Evolutionary conservation across 2,113 vertebrate genomes (phyloP).

Genomic region (Sorex fumeus): DNA sequence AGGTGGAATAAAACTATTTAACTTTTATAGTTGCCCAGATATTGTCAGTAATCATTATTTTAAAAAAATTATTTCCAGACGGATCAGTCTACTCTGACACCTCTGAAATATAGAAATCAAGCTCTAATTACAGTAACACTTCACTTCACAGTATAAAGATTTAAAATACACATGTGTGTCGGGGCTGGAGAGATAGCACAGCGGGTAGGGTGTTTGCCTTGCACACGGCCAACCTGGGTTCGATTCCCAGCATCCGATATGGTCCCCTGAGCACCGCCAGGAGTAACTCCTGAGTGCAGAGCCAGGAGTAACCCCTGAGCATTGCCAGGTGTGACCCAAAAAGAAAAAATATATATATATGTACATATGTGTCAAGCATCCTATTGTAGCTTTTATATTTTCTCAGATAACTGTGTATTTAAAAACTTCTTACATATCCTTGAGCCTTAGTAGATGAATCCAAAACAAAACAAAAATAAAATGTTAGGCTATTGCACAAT

Average conservation of each 20-base stretch:
- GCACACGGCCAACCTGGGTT: no score
- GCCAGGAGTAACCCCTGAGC: no score
- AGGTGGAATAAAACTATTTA: neutral
- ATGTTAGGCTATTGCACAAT: constrained; percentile 73
- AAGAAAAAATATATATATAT: no score
- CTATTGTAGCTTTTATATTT: constrained; percentile 45
- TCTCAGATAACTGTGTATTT: constrained; percentile 7
- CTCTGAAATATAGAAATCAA: neutral
- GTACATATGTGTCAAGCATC: constrained; percentile 12
- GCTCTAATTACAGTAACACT: constrained; percentile 14
- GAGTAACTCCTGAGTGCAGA: no score
- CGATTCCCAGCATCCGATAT: no score
- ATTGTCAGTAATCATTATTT: neutral
- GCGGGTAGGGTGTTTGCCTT: no score
- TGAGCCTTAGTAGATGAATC: neutral
- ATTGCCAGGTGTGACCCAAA: no score
- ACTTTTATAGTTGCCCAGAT: neutral
- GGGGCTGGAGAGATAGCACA: no score
- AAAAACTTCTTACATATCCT: neutral
- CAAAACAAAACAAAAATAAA: neutral
- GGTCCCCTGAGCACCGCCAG: no score
- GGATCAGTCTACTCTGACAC: neutral
- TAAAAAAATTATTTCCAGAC: constrained; percentile 49
- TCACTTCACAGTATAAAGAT: constrained; percentile 21
- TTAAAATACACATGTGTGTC: constrained; percentile 23